phyloP scores from a whole-genome alignment of 2,797 vertebrate genomes.

The Triplophysa bombifrons region DNA sequence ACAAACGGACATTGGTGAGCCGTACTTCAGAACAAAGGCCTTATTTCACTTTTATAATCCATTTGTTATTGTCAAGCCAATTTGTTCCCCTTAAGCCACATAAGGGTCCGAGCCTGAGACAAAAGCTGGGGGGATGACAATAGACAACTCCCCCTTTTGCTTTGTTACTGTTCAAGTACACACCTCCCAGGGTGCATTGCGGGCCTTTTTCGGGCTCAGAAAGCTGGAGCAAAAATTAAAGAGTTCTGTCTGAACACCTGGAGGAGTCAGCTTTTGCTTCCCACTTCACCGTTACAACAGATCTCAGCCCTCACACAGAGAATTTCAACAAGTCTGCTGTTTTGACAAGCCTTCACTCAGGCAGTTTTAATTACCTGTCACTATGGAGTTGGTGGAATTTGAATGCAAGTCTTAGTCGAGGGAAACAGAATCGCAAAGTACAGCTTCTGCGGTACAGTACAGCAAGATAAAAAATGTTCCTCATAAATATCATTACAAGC shows the following conservation, averaged over 20 bases:
- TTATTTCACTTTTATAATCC: constrained; percentile 85
- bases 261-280: constrained; percentile 64
- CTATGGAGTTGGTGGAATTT: constrained; percentile 31
- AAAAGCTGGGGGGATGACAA: constrained; percentile 86
- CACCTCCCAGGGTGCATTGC: constrained; percentile 74
- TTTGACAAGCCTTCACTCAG: constrained; percentile 56
- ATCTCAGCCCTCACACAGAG: constrained; percentile 64
- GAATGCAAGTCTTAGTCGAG: constrained; percentile 34
- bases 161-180: constrained; percentile 73
- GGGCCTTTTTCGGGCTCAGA: constrained; percentile 70
- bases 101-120: constrained; percentile 85
- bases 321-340: constrained; percentile 49
- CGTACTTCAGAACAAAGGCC: constrained; percentile 75
- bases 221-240: constrained; percentile 66
- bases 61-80: constrained; percentile 89
- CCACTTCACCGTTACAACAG: constrained; percentile 68
- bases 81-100: constrained; percentile 96
- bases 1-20: constrained; percentile 79
- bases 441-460: constrained; percentile 25
- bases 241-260: constrained; percentile 71
- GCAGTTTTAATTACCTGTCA: constrained; percentile 55
- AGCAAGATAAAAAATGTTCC: not conserved
- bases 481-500: not conserved
- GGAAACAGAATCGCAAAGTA: constrained; percentile 33
- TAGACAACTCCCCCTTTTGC: constrained; percentile 72